Evolutionary conservation across 2,797 vertebrate genomes (phyloP), one percentile per base, ranked within the genome.

Genomic region (Adelosebastes latens): DNA sequence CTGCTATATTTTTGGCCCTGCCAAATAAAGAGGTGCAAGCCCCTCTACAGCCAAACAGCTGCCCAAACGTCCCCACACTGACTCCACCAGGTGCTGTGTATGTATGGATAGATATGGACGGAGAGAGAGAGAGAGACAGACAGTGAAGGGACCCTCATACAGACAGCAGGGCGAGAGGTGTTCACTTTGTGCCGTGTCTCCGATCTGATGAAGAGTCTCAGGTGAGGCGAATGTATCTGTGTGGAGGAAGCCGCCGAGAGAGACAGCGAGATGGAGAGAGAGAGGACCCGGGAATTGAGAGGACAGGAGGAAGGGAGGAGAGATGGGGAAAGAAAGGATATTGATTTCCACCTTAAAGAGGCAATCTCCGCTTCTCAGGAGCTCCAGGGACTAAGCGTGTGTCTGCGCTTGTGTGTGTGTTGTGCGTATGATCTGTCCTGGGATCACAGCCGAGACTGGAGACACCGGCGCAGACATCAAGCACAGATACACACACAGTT

Each of bases 1-100:
- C 77, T 12, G 59, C 0, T 83, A 92, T 97, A 98, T 98, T 97
- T 97, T 97, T 97, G 97, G 96, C 87, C 27, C 77, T 82, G 90
- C 96, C 96, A 95, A 95, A 97, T 93, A 93, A 94, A 96, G 96
- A 95, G 93, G 92, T 91, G 86, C 75, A 90, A 91, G 81, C 64
- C 93, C 92, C 89, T 93, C 72, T 80, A 61, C 53, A 64, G 64
- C 67, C 77, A 77, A 85, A 77, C 77, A 59, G 79, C 90, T 81
- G 24, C 75, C 70, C 65, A 64, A 78, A 79, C 14, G n/a, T 74
- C 49, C 46, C 22, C 62, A 25, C 39, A 22, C 46, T 13, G 10
- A 42, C 39, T 68, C 59, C 70, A 56, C 56, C 31, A 86, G 92
- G 81, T 91, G 91, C 95, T 95, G 93, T 95, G 92, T 96, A 93